phyloP scores from a whole-genome alignment of 92 coral and sea anemone genomes.

The Siderastrea siderea region DNA sequence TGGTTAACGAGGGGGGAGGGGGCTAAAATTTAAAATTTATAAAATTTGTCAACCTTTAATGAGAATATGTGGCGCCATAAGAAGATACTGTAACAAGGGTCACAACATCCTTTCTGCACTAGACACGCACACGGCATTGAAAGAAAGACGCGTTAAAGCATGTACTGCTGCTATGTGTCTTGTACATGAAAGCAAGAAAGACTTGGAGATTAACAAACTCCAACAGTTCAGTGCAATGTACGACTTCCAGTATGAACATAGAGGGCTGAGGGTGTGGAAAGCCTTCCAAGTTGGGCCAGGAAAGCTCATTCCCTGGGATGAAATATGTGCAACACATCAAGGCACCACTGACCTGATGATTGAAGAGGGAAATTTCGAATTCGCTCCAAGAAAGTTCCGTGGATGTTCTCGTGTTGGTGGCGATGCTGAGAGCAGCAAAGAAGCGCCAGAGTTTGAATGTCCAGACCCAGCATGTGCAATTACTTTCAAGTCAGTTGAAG shows the following conservation, averaged over 20 bases:
- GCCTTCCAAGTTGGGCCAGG: slow-evolving; percentile 35
- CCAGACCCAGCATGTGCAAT: slow-evolving; percentile 48
- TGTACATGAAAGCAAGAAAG: slow-evolving; percentile 25
- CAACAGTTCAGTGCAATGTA: slow-evolving; percentile 43
- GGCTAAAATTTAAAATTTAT: no score
- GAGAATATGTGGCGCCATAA: neutral
- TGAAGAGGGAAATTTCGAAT: slow-evolving; percentile 17
- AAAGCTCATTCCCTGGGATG: slow-evolving; percentile 32
- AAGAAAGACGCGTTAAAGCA: slow-evolving; percentile 47
- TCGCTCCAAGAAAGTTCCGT: slow-evolving; percentile 35
- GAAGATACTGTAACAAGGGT: slow-evolving; percentile 57
- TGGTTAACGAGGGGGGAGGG: no score
- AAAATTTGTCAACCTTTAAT: no score
- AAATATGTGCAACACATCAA: neutral
- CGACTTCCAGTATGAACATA: slow-evolving; percentile 23
- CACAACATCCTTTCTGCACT: slow-evolving; percentile 29
- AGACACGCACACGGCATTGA: slow-evolving; percentile 42
- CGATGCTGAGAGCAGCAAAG: slow-evolving; percentile 6
- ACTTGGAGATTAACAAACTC: slow-evolving; percentile 29
- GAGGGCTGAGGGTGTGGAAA: slow-evolving; percentile 26
- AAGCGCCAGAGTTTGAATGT: slow-evolving; percentile 32
- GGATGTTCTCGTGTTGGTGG: slow-evolving; percentile 33
- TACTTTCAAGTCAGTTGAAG: slow-evolving; percentile 23
- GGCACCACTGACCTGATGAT: slow-evolving; percentile 1
- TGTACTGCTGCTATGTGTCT: slow-evolving; percentile 32